These are phyloP conservation scores for Sparus aurata DNA, from an alignment of 2,797 vertebrate genomes.

Conservation along the genomic window DNA sequence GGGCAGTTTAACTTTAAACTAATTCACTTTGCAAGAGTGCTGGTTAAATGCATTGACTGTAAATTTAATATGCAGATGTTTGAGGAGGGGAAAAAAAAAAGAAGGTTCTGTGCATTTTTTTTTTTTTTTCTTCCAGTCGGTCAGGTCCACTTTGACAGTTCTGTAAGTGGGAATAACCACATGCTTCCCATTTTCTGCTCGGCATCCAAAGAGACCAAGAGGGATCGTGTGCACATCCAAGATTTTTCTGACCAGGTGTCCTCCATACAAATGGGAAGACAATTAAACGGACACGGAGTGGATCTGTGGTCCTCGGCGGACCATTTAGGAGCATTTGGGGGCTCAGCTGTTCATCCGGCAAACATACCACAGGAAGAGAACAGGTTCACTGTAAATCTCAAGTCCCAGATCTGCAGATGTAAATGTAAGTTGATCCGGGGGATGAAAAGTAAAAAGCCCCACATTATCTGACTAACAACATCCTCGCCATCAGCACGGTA, in stretches of 20 bases:
- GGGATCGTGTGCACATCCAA: slow-evolving; percentile 61
- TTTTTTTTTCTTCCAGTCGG: neutral
- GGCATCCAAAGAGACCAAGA: slow-evolving; percentile 56
- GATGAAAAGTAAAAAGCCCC: slow-evolving; percentile 50
- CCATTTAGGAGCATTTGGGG: slow-evolving; percentile 50
- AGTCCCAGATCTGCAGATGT: slow-evolving; percentile 64
- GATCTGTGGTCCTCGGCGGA: slow-evolving; percentile 67
- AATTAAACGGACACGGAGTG: slow-evolving; percentile 57
- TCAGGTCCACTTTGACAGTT: slow-evolving; percentile 27
- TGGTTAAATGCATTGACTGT: slow-evolving; percentile 15
- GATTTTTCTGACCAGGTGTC: slow-evolving; percentile 71
- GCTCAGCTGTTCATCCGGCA: slow-evolving; percentile 68
- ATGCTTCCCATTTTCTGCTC: slow-evolving; percentile 71
- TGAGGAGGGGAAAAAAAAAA: neutral
- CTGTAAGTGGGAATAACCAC: slow-evolving; percentile 55
- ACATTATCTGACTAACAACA: slow-evolving; percentile 59
- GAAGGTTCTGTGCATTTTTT: neutral
- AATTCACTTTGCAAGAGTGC: neutral
- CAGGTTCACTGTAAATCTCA: slow-evolving; percentile 56
- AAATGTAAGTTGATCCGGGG: slow-evolving; percentile 57
- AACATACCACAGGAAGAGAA: slow-evolving; percentile 55
- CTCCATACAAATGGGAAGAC: slow-evolving; percentile 65
- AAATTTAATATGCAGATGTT: slow-evolving; percentile 64
- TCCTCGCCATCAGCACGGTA: slow-evolving; percentile 47
- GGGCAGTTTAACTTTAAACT: slow-evolving; percentile 1